Conservation (phyloP, 2,113 vertebrate species). For the Hepsetus odoe region DNA sequence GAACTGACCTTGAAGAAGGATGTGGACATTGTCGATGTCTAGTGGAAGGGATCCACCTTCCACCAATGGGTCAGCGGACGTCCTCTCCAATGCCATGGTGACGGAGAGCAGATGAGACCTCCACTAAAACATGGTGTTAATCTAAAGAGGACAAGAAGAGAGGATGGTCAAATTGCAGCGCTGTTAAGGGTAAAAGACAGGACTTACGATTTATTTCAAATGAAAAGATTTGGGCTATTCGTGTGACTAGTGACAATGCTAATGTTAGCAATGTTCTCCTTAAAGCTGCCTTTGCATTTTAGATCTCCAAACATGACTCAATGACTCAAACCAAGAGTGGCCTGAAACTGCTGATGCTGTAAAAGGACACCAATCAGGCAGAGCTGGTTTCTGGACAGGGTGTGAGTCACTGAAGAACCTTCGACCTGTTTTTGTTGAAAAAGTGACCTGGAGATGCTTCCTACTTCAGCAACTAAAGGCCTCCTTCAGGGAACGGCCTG, state of each 20-base stretch:
- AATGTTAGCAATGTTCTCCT: no score
- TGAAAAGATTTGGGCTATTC: no score
- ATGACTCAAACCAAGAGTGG: no score
- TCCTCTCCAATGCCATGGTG: constrained; percentile 65
- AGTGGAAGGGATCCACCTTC: constrained; percentile 66
- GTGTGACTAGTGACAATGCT: no score
- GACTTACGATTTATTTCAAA: not conserved
- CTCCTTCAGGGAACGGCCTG: not conserved
- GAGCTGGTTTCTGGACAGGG: no score
- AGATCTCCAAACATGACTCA: no score
- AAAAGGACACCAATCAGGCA: no score
- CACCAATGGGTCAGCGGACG: constrained; percentile 51
- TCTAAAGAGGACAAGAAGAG: constrained; percentile 36
- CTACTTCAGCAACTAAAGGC: not conserved
- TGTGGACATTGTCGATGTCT: constrained; percentile 77
- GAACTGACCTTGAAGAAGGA: constrained; percentile 77
- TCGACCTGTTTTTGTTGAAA: not conserved
- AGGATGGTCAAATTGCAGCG: not conserved
- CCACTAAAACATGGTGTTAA: constrained; percentile 56
- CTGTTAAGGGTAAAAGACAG: no score
- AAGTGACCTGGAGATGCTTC: not conserved
- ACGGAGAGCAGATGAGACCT: constrained; percentile 42
- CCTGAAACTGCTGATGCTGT: no score
- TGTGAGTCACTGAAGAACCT: no score
- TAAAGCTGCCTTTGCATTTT: no score